Base-by-base conservation (phyloP, 2,888 invertebrate genomes). In the Macrosoma leucophasiata region DNA sequence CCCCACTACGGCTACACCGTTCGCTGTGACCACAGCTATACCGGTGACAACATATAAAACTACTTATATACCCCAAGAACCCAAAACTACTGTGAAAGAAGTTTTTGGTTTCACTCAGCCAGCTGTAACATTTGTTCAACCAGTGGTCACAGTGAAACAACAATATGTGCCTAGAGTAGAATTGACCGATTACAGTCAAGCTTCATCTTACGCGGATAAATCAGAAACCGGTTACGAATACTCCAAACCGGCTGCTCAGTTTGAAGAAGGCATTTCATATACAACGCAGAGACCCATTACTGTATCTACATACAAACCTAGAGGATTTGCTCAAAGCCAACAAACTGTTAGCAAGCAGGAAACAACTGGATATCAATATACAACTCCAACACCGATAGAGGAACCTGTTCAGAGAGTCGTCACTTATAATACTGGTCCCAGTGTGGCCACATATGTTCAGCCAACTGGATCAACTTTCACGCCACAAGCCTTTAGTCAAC, bases 31-130 rank as follows among this genome's bases (percentile, higher is more conserved):
- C 4, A 70, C 75, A 18, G 60, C 78, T 6, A 43, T 75, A 32
- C 79, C 79, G 2, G 39, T 57, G 9, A 50, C 67, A 1, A 47
- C 62, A 3, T 79, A 74, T 26, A 81, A 66, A 55, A 77, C 79
- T 11, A 68, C 74, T 0, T 78, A 62, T 33, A 63, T 79, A 1
- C 71, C 79, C 18, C 62, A 73, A 57, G 59, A 58, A 15, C 81
- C 84, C 6, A 82, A 64, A 43, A 66, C 75, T 1, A 76, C 62
- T 37, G 56, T 84, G 2, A 78, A 77, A 42, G 75, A 85, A 64
- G 56, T 85, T 41, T 84, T 84, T 25, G 77, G 79, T 6, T 68
- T 70, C 34, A 58, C 77, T 19, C 81, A 79, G 47, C 81, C 84
- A 5, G 63, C 73, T 18, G 60, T 85, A 1, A 79, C 84, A 2